Evolutionary conservation across 2,113 vertebrate species (phyloP), one percentile per base, ranked within the genome.

Genomic region (Hypocryptadius cinnamomeus): DNA sequence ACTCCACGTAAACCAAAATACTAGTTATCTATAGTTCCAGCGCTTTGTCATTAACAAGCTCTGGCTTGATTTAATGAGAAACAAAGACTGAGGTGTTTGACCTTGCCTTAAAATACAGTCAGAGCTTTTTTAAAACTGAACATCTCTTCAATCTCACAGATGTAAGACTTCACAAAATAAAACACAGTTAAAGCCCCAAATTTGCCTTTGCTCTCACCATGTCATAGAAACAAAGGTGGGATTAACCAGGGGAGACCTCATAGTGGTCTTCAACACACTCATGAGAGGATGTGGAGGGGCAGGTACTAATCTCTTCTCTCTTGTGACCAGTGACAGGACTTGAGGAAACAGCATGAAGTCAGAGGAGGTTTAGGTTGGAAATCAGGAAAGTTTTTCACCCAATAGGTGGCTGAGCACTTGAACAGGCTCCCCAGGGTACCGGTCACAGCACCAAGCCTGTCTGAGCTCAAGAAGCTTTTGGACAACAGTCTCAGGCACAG

Each of bases 281-380:
- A 54, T 0, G 2, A 54, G 54, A 35, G 16, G 47, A 76, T 47
- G 40, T 0, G 0, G 35, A 77, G 15, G 31, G 27, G 22, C 31
- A 35, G 27, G 48, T 23, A 77, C 10, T 23, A 61, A 63, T 7
- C 40, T 56, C 12, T 61, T 54, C 54, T 39, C 47, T 74, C 35
- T 47, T 25, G 35, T 13, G 47, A 54, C 45, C 45, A 66, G 28
- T 7, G 44, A 59, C 21, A 35, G 40, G 35, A 89, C 40, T 56
- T 31, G 25, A 48, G 35, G 30, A 63, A 89, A 76, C 22, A 35
- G 35, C 47, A 69, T 6, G n/a, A 48, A 48, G 30, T 27, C 0
- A 0, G 10, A 66, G 40, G 14, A 76, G 54, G 17, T 61, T 82
- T 54, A 54, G 30, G 35, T 3, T 48, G 63, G 63, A 9, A 35